A percentile compares a stretch with the other conserved stretches of the same genome.
These are phyloP conservation scores for Opisthocomus hoazin DNA, from an alignment of 2,113 vertebrate species.

Conservation along the genomic window DNA sequence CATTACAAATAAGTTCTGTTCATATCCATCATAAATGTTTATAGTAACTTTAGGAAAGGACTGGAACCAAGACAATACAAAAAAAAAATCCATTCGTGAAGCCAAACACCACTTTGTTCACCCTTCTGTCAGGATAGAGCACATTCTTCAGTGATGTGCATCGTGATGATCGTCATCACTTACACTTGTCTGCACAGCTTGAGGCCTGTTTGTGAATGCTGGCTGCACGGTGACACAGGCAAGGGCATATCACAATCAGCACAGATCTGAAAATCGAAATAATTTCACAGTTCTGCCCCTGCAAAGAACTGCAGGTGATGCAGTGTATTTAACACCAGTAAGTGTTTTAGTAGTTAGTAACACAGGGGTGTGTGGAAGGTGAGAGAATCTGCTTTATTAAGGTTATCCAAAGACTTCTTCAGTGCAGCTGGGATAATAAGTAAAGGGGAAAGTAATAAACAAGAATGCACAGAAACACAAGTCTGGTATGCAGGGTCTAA, in stretches of 20 bases:
- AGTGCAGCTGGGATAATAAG: not conserved
- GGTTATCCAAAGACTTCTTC: not conserved
- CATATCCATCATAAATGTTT: not conserved
- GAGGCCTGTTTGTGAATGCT: not conserved
- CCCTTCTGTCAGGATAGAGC: not conserved
- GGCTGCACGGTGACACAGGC: not conserved
- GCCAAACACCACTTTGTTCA: not conserved
- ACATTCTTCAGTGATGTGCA: not conserved
- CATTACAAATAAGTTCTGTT: not conserved
- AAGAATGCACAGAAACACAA: not conserved
- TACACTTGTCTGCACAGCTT: not conserved
- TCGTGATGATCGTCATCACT: not conserved
- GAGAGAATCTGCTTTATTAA: not conserved
- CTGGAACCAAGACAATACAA: not conserved
- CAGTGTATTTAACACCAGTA: not conserved
- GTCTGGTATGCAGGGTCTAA: not conserved
- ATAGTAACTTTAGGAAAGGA: not conserved
- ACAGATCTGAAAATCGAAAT: not conserved
- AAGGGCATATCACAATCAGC: not conserved
- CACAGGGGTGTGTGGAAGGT: not conserved
- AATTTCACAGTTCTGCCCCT: not conserved
- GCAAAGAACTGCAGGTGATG: not conserved
- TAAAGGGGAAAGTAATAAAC: not conserved
- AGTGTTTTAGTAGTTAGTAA: not conserved
- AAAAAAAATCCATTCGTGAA: not conserved